These are phyloP conservation scores for Ptyas mucosa DNA, from an alignment of 2,113 vertebrate species.

Conservation along the genomic window DNA sequence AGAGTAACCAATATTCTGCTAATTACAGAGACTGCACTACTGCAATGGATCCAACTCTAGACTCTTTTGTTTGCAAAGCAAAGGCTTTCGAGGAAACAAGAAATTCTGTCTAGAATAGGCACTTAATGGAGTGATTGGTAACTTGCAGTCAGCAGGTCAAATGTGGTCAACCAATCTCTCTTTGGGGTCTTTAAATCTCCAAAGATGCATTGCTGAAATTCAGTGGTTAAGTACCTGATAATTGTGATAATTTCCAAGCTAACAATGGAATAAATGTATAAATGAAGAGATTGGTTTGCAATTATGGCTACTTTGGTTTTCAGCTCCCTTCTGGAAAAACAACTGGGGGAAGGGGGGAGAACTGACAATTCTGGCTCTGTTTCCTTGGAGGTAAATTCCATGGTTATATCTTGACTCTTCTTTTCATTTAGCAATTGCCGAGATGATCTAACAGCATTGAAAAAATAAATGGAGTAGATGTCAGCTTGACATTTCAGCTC, in stretches of 20 bases:
- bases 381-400: neutral
- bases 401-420: neutral
- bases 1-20: neutral
- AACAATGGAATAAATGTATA: neutral
- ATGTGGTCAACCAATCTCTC: neutral
- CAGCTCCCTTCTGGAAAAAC: neutral
- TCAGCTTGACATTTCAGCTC: neutral
- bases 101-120: neutral
- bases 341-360: neutral
- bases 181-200: neutral
- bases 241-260: neutral
- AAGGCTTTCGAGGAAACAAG: neutral
- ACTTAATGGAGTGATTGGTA: neutral
- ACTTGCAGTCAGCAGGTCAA: neutral
- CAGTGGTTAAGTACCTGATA: neutral
- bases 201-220: neutral
- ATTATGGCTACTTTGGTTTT: neutral
- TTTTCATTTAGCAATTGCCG: neutral
- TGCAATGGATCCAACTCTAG: neutral
- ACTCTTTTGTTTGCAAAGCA: neutral
- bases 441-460: neutral
- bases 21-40: neutral
- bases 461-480: neutral
- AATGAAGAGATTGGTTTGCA: neutral
- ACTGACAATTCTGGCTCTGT: neutral